Evolutionary conservation across 2,888 invertebrate species (phyloP), one percentile per base, ranked within the genome.

Genomic region (Lysandra coridon): DNA sequence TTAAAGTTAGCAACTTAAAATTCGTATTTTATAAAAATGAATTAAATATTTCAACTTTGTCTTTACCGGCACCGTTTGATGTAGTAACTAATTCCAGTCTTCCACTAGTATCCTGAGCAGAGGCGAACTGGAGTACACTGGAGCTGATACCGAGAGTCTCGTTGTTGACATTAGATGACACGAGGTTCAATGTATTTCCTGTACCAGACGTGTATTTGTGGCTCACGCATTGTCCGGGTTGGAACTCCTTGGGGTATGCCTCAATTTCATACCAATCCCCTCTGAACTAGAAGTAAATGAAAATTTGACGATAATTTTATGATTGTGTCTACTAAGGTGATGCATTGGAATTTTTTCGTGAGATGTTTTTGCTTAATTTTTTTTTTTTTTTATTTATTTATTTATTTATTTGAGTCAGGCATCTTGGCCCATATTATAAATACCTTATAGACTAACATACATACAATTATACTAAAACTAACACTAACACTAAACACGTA

Each of bases 181-280:
- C 81, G 0, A 92, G 81, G 78, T 82, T 83, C 2, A 91, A 80
- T 0, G 83, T 84, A 75, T 85, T 83, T 33, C 79, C 83, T 3
- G 84, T 80, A 17, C 37, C 73, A n/a, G 79, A 49, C 0, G 84
- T 81, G 82, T 87, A 91, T 12, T 84, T 81, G 78, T 91, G 91
- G 77, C 82, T 87, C 53, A 90, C 82, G 79, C 94, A 93, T 17
- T 89, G 86, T 3, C 92, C 92, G 6, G 85, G 81, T 78, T 87
- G 86, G 37, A 87, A 83, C 0, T 85, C 85, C 81, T 88, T 89
- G 0, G 92, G 81, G 78, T 90, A 90, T 0, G 89, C 84, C 81
- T 87, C 82, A n/a, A 88, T 86, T 83, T 91, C 90, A 53, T 88
- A 81, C 91, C 91, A 90, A 0, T 80, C 73, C 1, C 90, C 90